These are phyloP conservation scores for Chamaetylas fuelleborni DNA, from an alignment of 2,113 vertebrate species.

Conservation along the genomic window DNA sequence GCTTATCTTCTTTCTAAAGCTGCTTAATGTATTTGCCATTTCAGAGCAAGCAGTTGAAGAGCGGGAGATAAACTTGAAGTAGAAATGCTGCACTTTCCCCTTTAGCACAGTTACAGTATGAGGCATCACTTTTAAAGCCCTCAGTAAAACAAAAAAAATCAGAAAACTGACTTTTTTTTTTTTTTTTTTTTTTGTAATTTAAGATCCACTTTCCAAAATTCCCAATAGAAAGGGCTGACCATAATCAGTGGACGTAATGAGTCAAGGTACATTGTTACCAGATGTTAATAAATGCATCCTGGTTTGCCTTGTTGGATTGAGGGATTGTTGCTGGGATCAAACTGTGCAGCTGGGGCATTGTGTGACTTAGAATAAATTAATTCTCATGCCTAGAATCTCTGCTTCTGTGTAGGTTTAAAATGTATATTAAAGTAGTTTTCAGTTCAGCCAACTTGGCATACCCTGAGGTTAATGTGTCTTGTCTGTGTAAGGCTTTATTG, in stretches of 20 bases:
- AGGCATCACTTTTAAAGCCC: neutral
- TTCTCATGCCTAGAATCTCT: neutral
- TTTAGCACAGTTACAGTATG: neutral
- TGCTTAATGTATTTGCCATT: conserved; percentile 18
- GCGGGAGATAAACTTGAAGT: neutral
- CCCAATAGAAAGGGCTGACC: neutral
- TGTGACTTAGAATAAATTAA: neutral
- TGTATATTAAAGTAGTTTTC: neutral
- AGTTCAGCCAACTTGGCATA: neutral
- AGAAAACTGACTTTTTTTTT: neutral
- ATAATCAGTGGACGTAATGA: neutral
- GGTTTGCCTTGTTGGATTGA: neutral
- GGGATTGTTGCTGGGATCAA: neutral
- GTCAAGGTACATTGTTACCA: neutral
- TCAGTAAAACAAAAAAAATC: neutral
- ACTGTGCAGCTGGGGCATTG: neutral
- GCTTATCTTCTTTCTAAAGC: conserved; percentile 28
- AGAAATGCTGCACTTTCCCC: neutral
- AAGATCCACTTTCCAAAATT: neutral
- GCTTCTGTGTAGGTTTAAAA: neutral
- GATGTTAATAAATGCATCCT: neutral
- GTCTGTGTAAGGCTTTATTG: neutral
- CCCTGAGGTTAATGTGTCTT: neutral
- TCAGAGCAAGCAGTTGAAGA: neutral
- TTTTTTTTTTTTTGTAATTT: neutral